phyloP scores from a whole-genome alignment of 2,888 invertebrate genomes.

The Synergus laeviventris region DNA sequence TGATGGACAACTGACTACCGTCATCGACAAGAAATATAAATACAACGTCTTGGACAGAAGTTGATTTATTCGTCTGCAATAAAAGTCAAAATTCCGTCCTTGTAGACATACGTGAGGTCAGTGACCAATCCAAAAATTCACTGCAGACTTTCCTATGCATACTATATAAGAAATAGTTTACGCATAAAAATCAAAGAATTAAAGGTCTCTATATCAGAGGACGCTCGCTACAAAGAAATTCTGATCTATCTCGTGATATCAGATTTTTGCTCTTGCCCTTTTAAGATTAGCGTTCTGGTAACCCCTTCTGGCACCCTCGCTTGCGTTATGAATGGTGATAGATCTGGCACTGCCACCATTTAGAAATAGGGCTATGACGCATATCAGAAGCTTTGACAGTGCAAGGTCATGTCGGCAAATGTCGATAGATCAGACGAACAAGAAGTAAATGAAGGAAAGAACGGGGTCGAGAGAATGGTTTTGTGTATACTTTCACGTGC shows the following conservation, averaged over 20 bases:
- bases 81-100: slow-evolving; percentile 43
- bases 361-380: slow-evolving; percentile 9
- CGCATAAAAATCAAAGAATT: too few species aligned
- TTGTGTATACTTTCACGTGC: slow-evolving; percentile 44
- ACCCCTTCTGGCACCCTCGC: neutral
- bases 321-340: neutral
- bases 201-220: too few species aligned
- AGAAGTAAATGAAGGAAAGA: slow-evolving; percentile 1
- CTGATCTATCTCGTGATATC: neutral
- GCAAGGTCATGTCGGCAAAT: slow-evolving; percentile 38
- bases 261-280: neutral
- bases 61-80: slow-evolving; percentile 1
- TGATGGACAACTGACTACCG: neutral
- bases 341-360: neutral
- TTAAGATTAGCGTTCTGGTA: neutral
- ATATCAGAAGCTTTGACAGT: slow-evolving; percentile 19
- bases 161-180: too few species aligned
- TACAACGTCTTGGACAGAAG: neutral
- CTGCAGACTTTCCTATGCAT: neutral
- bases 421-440: neutral
- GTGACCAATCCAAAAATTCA: slow-evolving; percentile 43
- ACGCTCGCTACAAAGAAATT: neutral
- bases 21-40: slow-evolving; percentile 13
- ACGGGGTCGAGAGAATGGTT: slow-evolving; percentile 27
- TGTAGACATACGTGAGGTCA: slow-evolving; percentile 44